Conservation (phyloP, 1,140 invertebrate species). For the Dendrolimus punctatus region DNA sequence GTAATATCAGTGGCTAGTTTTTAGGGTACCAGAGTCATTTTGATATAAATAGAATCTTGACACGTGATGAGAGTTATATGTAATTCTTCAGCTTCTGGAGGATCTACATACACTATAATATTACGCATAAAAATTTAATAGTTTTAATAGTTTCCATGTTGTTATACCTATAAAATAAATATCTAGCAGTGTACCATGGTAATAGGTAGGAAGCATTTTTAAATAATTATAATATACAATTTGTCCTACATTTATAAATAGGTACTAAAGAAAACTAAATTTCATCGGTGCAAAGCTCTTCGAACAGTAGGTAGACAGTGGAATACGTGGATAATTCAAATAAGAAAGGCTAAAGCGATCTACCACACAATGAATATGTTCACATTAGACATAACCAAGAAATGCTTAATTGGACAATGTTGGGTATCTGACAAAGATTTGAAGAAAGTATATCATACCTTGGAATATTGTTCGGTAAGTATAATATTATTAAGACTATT, state of each 20-base stretch:
- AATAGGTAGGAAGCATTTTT: too few species aligned
- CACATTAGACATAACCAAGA: conserved; percentile 85
- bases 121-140: too few species aligned
- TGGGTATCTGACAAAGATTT: conserved; percentile 89
- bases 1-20: not conserved
- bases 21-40: too few species aligned
- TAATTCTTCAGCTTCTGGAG: too few species aligned
- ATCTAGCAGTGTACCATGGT: too few species aligned
- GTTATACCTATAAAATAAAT: too few species aligned
- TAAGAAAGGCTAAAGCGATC: conserved; percentile 87
- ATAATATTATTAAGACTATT: conserved; percentile 3
- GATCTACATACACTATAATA: too few species aligned
- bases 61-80: too few species aligned
- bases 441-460: conserved; percentile 82
- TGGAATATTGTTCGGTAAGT: conserved; percentile 88
- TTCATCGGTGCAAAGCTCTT: conserved; percentile 90
- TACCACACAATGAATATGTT: conserved; percentile 73
- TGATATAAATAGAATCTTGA: too few species aligned
- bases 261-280: conserved; percentile 89
- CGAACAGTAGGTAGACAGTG: conserved; percentile 88
- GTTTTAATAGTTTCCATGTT: too few species aligned
- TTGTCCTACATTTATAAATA: conserved; percentile 22
- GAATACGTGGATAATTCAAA: conserved; percentile 89
- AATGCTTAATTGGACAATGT: conserved; percentile 91
- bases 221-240: too few species aligned